phyloP scores from a whole-genome alignment of 2,113 vertebrate genomes.

The Psilopsiagon aurifrons region DNA sequence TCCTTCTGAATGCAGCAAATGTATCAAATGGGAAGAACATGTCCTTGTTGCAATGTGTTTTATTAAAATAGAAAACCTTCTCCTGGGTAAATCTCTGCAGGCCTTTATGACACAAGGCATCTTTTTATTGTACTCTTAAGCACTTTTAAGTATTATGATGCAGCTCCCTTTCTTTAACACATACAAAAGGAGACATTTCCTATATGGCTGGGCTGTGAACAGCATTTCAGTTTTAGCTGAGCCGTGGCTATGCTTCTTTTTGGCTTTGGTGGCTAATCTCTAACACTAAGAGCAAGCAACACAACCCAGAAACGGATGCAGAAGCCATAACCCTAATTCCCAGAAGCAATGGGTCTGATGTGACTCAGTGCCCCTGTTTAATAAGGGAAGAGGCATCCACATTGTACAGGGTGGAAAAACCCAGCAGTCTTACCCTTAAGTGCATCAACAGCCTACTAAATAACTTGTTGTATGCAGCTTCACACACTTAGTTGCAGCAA shows the following conservation, averaged over 20 bases:
- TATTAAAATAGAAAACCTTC: not conserved
- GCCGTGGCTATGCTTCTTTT: not conserved
- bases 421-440: not conserved
- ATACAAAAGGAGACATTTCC: not conserved
- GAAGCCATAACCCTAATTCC: not conserved
- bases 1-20: not conserved
- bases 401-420: not conserved
- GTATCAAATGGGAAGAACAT: not conserved
- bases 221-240: not conserved
- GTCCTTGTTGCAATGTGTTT: not conserved
- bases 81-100: not conserved
- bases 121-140: not conserved
- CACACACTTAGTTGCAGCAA: not conserved
- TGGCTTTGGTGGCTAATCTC: not conserved
- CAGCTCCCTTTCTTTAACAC: not conserved
- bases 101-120: not conserved
- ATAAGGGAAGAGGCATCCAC: not conserved
- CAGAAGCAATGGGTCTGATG: not conserved
- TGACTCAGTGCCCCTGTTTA: rapidly evolving
- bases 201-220: not conserved
- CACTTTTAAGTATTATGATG: rapidly evolving
- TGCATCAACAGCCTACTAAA: not conserved
- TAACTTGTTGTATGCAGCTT: rapidly evolving
- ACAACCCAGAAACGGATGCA: not conserved
- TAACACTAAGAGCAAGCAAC: not conserved